Evolutionary conservation across 2,113 vertebrate genomes (phyloP).

Genomic region (Pedetes capensis): DNA sequence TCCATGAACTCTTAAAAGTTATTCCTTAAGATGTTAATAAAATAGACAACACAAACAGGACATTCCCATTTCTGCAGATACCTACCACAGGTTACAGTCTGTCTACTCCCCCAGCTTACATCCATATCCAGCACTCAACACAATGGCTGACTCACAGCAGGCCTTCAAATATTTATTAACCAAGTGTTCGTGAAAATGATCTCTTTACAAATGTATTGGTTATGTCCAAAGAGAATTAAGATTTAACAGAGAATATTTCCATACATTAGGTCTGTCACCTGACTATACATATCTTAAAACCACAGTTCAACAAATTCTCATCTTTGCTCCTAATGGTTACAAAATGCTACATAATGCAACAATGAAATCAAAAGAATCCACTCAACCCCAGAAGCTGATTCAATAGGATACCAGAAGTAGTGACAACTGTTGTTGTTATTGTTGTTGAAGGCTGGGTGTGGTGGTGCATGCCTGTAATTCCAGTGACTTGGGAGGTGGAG

Average conservation of each 20-base stretch:
- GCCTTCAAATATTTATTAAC: background rate
- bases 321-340: background rate
- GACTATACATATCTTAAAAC: background rate
- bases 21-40: background rate
- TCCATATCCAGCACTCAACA: background rate
- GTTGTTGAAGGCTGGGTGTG: too few species aligned
- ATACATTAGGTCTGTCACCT: background rate
- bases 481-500: too few species aligned
- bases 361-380: background rate
- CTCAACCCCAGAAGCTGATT: background rate
- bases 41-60: background rate
- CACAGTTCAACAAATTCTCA: background rate
- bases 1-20: background rate
- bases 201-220: background rate
- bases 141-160: background rate
- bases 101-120: too few species aligned
- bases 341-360: background rate
- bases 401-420: background rate
- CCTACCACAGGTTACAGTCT: background rate
- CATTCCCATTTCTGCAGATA: background rate
- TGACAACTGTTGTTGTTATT: background rate
- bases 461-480: too few species aligned
- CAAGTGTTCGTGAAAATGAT: background rate
- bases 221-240: background rate
- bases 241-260: slow-evolving; percentile 8